Conservation (phyloP, 2,888 invertebrate genomes). For the Acrobasis repandana region DNA sequence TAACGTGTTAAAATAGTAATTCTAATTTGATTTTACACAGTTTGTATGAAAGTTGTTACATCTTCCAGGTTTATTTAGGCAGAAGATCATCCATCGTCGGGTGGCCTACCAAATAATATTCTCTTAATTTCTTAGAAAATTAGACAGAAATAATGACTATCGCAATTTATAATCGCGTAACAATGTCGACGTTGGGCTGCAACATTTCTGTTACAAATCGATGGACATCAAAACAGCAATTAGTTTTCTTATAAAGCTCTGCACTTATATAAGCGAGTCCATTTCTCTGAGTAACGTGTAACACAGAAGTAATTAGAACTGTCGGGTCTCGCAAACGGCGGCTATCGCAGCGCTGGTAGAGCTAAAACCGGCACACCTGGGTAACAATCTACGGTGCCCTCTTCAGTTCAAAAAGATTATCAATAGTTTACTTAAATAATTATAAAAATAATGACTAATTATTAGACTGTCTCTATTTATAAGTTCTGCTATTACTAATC, state of each 20-base stretch:
- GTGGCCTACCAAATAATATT: background rate
- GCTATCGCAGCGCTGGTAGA: background rate
- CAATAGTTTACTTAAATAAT: no score
- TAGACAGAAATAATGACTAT: background rate
- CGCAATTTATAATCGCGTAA: background rate
- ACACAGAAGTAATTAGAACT: slow-evolving; percentile 50
- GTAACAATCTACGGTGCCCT: no score
- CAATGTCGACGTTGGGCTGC: background rate
- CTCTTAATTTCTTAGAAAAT: background rate
- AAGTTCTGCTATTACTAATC: no score
- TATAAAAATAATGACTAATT: no score
- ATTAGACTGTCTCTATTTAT: no score
- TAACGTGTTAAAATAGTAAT: no score
- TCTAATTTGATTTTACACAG: no score
- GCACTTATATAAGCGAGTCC: slow-evolving; percentile 10
- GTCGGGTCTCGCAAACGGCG: slow-evolving; percentile 35
- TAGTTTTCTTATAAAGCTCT: slow-evolving; percentile 19
- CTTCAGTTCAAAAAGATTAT: no score
- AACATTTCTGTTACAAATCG: background rate
- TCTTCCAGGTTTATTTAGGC: no score
- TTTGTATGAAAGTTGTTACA: no score
- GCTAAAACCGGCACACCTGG: no score
- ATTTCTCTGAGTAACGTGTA: slow-evolving; percentile 29
- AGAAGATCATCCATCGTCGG: background rate
- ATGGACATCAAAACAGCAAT: slow-evolving; percentile 9